Evolutionary conservation across 2,113 vertebrate genomes (phyloP).

Genomic region (Hucho hucho): DNA sequence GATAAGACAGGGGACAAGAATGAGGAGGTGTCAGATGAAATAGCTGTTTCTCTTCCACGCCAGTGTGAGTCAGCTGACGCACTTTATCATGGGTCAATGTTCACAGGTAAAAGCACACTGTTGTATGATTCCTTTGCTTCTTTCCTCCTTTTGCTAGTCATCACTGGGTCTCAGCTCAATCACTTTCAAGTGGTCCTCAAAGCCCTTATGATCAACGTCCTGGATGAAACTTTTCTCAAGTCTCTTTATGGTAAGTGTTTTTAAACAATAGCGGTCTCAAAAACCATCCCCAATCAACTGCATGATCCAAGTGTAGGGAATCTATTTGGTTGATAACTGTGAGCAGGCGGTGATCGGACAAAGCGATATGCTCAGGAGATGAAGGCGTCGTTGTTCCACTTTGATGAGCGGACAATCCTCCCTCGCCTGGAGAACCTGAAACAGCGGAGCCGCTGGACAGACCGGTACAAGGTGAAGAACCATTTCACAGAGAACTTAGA

Average conservation of each 20-base stretch:
- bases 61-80: constrained; percentile 35
- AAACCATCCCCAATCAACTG: background rate
- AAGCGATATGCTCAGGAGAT: constrained; percentile 81
- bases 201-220: constrained; percentile 81
- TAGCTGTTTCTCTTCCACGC: constrained; percentile 43
- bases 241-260: constrained; percentile 79
- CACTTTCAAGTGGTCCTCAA: constrained; percentile 83
- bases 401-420: constrained; percentile 78
- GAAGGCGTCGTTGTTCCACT: constrained; percentile 75
- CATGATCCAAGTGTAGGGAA: background rate
- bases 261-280: background rate
- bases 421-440: constrained; percentile 78
- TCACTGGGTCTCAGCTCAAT: constrained; percentile 63
- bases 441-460: constrained; percentile 80
- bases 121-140: background rate
- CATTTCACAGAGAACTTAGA: background rate
- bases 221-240: constrained; percentile 76
- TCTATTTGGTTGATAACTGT: background rate
- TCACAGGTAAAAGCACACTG: background rate
- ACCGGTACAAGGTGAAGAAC: constrained; percentile 76
- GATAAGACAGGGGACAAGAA: constrained; percentile 21
- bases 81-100: background rate
- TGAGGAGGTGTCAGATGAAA: constrained; percentile 9
- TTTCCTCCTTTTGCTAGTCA: constrained; percentile 64
- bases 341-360: constrained; percentile 72